Conservation (phyloP, 2,888 invertebrate genomes). For the Hirtodrosophila alboralis region DNA sequence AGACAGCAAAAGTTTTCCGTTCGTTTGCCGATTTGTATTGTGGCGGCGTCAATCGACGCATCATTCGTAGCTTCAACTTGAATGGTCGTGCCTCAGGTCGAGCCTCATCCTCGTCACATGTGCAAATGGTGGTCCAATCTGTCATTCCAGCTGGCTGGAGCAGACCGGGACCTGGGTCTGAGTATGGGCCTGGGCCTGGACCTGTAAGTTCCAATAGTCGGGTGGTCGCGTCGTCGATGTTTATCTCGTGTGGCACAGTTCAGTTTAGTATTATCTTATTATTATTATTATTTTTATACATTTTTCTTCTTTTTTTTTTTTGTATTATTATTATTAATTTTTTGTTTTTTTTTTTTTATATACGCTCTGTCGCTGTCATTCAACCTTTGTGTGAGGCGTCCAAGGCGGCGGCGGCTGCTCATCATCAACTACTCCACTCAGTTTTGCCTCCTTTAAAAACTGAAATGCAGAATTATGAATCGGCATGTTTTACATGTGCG, state of each 20-base stretch:
- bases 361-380: slow-evolving; percentile 55
- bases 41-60: slow-evolving; percentile 29
- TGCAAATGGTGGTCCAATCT: slow-evolving; percentile 64
- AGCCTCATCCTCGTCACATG: slow-evolving; percentile 51
- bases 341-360: slow-evolving; percentile 8
- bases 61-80: slow-evolving; percentile 12
- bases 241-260: slow-evolving; percentile 57
- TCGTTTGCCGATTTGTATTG: slow-evolving; percentile 40
- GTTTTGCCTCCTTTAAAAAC: slow-evolving; percentile 55
- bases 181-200: not conserved
- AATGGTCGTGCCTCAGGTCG: slow-evolving; percentile 5
- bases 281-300: slow-evolving; percentile 32
- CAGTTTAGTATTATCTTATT: slow-evolving; percentile 44
- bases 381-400: slow-evolving; percentile 60
- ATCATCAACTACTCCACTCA: slow-evolving; percentile 55
- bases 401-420: slow-evolving; percentile 21
- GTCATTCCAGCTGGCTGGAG: slow-evolving; percentile 56
- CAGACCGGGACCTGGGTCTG: slow-evolving; percentile 3
- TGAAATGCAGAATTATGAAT: slow-evolving; percentile 79
- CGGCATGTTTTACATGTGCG: slow-evolving; percentile 82
- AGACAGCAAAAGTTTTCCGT: slow-evolving; percentile 1
- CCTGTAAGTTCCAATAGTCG: slow-evolving; percentile 43
- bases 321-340: slow-evolving; percentile 25
- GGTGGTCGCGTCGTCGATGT: slow-evolving; percentile 60
- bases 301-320: slow-evolving; percentile 10